Conservation (phyloP, 2,797 vertebrate genomes). For the Toxotes lorentzi region DNA sequence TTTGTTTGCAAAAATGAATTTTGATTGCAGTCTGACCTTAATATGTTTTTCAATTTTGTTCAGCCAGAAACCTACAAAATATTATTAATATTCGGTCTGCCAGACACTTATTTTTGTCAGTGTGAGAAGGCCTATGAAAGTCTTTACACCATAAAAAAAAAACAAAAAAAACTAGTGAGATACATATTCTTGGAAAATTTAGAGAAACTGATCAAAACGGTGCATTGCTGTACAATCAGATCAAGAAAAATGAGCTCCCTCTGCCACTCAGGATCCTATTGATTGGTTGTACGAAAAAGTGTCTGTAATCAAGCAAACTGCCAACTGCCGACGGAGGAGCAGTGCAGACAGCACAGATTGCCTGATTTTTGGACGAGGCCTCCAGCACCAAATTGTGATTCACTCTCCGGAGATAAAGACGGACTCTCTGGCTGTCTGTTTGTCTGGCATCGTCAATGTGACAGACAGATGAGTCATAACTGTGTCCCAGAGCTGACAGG, state of each 20-base stretch:
- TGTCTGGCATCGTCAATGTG: conserved; percentile 76
- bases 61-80: neutral
- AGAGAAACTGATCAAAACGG: conserved; percentile 20
- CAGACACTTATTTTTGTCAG: conserved; percentile 17
- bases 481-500: conserved; percentile 71
- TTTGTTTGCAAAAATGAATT: neutral
- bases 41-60: neutral
- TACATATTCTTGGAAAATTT: neutral
- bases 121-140: neutral
- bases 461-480: conserved; percentile 83
- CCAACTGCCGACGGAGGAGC: conserved; percentile 57
- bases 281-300: conserved; percentile 52
- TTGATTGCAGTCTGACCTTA: neutral
- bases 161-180: neutral
- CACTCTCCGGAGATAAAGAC: conserved; percentile 67
- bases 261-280: conserved; percentile 50
- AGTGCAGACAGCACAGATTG: conserved; percentile 78
- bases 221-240: conserved; percentile 5
- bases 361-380: conserved; percentile 64
- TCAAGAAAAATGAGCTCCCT: conserved; percentile 10
- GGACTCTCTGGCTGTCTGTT: conserved; percentile 72
- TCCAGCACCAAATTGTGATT: conserved; percentile 71
- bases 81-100: conserved; percentile 14
- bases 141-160: neutral
- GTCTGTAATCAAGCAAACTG: conserved; percentile 48